Conservation (phyloP, 1,140 invertebrate species). For the Drosophila nebulosa region DNA sequence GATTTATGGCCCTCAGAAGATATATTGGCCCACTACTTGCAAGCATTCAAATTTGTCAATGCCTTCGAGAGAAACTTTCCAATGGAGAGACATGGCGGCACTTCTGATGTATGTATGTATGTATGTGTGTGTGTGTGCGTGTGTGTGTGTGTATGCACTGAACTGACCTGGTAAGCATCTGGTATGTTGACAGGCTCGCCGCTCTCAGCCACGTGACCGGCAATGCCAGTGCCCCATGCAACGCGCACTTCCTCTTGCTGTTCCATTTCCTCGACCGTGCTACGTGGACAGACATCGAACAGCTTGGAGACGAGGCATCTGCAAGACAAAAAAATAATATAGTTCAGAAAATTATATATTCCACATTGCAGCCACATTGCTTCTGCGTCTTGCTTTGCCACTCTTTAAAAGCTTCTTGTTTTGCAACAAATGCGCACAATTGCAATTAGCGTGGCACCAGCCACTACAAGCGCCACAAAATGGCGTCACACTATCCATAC, state of each 20-base stretch:
- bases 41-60: slow-evolving; percentile 77
- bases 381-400: slow-evolving; percentile 21
- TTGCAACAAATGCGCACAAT: slow-evolving; percentile 39
- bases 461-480: slow-evolving; percentile 28
- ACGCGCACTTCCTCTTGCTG: slow-evolving; percentile 95
- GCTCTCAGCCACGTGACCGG: slow-evolving; percentile 95
- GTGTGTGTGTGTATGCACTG: not conserved
- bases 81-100: not conserved
- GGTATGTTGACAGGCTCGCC: slow-evolving; percentile 96
- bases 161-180: slow-evolving; percentile 94
- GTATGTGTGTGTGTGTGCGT: no score
- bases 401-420: not conserved
- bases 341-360: slow-evolving; percentile 20
- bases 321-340: slow-evolving; percentile 28
- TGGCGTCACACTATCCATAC: slow-evolving; percentile 49
- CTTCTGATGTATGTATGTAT: not conserved
- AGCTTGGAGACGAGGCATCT: slow-evolving; percentile 94
- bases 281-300: slow-evolving; percentile 95
- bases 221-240: slow-evolving; percentile 94
- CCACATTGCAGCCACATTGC: slow-evolving; percentile 29
- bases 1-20: slow-evolving; percentile 51
- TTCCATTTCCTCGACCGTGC: slow-evolving; percentile 94
- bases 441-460: slow-evolving; percentile 59
- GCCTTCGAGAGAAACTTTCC: slow-evolving; percentile 24
- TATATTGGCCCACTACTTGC: not conserved